Conservation (phyloP, 1,140 invertebrate species). For the Drosophila kikkawai region DNA sequence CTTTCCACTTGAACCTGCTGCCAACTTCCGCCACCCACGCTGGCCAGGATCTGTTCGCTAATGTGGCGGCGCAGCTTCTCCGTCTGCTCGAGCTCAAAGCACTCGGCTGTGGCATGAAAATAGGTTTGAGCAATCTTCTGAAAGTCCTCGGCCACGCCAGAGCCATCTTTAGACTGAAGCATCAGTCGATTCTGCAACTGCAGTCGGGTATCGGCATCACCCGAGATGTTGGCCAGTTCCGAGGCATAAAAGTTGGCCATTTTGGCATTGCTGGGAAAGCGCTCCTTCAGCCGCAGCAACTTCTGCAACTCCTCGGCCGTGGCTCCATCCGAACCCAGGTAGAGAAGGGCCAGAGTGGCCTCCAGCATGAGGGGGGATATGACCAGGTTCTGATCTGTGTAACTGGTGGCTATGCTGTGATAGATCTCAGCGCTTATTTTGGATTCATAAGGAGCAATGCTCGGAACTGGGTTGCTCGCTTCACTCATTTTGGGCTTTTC, state of each 20-base stretch:
- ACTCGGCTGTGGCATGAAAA: slow-evolving; percentile 69
- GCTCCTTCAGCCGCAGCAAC: slow-evolving; percentile 61
- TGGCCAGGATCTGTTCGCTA: slow-evolving; percentile 46
- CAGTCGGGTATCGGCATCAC: slow-evolving; percentile 59
- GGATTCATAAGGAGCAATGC: slow-evolving; percentile 23
- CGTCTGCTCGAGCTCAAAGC: slow-evolving; percentile 58
- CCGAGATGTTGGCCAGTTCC: slow-evolving; percentile 50
- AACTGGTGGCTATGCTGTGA: slow-evolving; percentile 53
- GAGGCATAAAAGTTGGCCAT: slow-evolving; percentile 79
- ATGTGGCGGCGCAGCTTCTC: slow-evolving; percentile 62
- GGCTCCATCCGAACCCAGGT: slow-evolving; percentile 72
- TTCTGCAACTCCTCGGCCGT: slow-evolving; percentile 74
- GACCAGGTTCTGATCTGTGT: slow-evolving; percentile 63
- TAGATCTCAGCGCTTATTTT: slow-evolving; percentile 55
- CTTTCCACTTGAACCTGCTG: slow-evolving; percentile 25
- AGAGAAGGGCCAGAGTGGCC: slow-evolving; percentile 66
- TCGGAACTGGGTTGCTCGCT: slow-evolving; percentile 7
- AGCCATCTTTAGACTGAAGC: slow-evolving; percentile 23
- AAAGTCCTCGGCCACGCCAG: slow-evolving; percentile 64
- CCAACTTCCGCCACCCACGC: slow-evolving; percentile 59
- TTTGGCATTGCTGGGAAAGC: slow-evolving; percentile 80
- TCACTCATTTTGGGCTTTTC: slow-evolving; percentile 53
- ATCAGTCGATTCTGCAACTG: slow-evolving; percentile 61
- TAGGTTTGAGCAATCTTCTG: slow-evolving; percentile 81
- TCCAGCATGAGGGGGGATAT: slow-evolving; percentile 76